phyloP scores from a whole-genome alignment of 2,888 invertebrate genomes.

The Notocelia uddmanniana region DNA sequence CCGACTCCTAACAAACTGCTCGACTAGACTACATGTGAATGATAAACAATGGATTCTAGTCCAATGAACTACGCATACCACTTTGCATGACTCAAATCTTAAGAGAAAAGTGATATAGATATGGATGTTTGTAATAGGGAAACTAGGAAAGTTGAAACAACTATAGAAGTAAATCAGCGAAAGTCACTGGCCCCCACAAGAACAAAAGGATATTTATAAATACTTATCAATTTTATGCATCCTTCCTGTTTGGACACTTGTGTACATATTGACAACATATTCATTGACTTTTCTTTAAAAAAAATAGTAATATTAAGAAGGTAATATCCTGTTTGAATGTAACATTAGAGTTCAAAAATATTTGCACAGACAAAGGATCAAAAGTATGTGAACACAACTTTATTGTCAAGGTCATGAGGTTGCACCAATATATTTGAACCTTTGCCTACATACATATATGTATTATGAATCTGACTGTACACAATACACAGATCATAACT shows the following conservation, averaged over 20 bases:
- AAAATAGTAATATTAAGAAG: neutral
- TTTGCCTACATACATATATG: no score
- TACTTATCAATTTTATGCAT: conserved; percentile 20
- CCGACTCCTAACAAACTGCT: neutral
- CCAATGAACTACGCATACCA: conserved; percentile 34
- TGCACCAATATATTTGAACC: no score
- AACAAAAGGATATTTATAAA: conserved; percentile 18
- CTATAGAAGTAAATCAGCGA: neutral
- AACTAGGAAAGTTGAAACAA: neutral
- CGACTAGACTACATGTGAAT: no score
- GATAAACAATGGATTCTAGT: conserved; percentile 24
- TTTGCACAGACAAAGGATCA: no score
- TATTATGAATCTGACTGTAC: no score
- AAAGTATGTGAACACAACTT: no score
- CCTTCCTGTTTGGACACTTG: conserved; percentile 29
- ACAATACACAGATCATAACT: no score
- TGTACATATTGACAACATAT: neutral
- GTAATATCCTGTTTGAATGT: no score
- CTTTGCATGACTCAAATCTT: conserved; percentile 2
- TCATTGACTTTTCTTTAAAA: neutral
- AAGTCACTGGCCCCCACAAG: conserved; percentile 12
- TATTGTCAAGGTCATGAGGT: no score
- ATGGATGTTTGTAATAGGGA: neutral
- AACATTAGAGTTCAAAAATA: no score
- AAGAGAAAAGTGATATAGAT: neutral